phyloP scores from a whole-genome alignment of 2,113 vertebrate genomes.

The Syngnathus scovelli region DNA sequence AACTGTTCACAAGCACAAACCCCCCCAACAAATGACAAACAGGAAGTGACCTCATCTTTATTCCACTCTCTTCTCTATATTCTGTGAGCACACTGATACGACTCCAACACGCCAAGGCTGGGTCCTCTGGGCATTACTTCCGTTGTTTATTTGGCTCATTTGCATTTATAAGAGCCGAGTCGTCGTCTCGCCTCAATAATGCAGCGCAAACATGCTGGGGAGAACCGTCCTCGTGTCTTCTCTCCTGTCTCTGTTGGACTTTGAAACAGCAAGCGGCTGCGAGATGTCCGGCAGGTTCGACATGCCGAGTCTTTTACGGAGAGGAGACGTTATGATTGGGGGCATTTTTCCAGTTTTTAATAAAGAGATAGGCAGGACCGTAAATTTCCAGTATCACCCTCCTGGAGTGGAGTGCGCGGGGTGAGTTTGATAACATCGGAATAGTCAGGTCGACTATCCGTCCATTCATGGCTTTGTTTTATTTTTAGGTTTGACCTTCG shows the following conservation, averaged over 20 bases:
- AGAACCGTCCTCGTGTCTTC: conserved; percentile 6
- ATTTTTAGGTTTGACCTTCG: conserved; percentile 67
- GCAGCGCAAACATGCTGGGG: conserved; percentile 35
- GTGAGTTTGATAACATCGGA: conserved; percentile 45
- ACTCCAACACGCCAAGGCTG: neutral
- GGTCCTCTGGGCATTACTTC: conserved; percentile 18
- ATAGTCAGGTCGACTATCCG: neutral
- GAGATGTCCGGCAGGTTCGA: conserved; percentile 48
- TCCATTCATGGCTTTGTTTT: neutral
- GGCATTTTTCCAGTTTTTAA: conserved; percentile 73
- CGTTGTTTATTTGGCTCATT: conserved; percentile 4
- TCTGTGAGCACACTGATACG: neutral
- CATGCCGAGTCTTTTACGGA: conserved; percentile 56
- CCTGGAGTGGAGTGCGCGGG: conserved; percentile 47
- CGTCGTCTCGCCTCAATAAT: conserved; percentile 6
- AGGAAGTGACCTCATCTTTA: neutral
- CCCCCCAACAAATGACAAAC: neutral
- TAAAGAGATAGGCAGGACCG: conserved; percentile 53
- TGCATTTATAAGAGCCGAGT: conserved; percentile 25
- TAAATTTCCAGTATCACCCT: conserved; percentile 47
- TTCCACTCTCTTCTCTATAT: neutral
- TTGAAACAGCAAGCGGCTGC: conserved; percentile 45
- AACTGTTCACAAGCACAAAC: neutral
- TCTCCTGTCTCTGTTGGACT: conserved; percentile 25
- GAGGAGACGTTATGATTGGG: conserved; percentile 71